These are phyloP conservation scores for Adoxophyes honmai DNA, from an alignment of 1,140 invertebrate species.

Conservation along the genomic window DNA sequence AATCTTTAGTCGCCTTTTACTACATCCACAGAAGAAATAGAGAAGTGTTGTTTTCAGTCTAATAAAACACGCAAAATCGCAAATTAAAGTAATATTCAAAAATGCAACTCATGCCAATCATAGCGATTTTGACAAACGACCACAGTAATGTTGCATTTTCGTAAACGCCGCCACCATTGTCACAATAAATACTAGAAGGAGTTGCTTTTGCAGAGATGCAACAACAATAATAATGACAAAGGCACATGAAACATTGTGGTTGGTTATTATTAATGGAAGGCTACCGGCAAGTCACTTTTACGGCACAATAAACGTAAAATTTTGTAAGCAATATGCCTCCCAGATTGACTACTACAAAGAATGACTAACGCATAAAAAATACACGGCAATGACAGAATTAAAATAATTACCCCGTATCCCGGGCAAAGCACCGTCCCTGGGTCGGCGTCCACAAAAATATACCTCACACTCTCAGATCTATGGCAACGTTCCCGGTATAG, in stretches of 20 bases:
- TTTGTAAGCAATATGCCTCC: too few relatives aligned
- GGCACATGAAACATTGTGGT: too few relatives aligned
- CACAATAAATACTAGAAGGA: too few relatives aligned
- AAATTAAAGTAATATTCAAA: conserved; percentile 33
- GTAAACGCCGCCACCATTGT: too few relatives aligned
- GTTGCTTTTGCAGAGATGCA: too few relatives aligned
- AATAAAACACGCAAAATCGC: background rate
- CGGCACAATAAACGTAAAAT: too few relatives aligned
- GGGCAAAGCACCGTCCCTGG: conserved; percentile 57
- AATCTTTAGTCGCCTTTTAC: too few relatives aligned
- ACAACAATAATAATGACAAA: too few relatives aligned
- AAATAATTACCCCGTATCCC: conserved; percentile 76
- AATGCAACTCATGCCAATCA: conserved; percentile 74
- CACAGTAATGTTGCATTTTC: conserved; percentile 70
- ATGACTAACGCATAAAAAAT: conserved; percentile 65
- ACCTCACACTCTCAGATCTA: conserved; percentile 37
- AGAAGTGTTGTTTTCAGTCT: background rate
- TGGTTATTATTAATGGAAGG: too few relatives aligned
- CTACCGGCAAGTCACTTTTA: too few relatives aligned
- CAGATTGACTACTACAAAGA: conserved; percentile 25
- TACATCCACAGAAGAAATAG: too few relatives aligned
- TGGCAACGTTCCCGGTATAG: conserved; percentile 25
- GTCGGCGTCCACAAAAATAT: conserved; percentile 40
- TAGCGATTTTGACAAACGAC: conserved; percentile 74
- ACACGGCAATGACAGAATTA: conserved; percentile 73